Base-by-base conservation (phyloP, 1,140 invertebrate species). In the Paraescarpia echinospica region DNA sequence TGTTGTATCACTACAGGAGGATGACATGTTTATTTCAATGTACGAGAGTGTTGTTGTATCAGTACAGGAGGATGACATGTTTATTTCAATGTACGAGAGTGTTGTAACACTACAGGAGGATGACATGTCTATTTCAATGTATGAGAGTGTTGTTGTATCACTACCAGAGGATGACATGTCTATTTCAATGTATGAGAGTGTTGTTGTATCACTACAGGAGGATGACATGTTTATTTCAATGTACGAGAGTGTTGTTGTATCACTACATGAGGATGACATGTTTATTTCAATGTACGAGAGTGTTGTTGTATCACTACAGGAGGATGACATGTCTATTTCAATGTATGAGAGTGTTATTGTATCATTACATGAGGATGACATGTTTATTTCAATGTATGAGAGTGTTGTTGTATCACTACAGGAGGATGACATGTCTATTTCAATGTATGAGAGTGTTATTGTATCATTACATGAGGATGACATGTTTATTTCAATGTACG, bases 371-470 rank as follows among this genome's bases (percentile, higher is more conserved):
- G 4, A 41, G 41, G 41, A 6, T 41, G 41, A 6, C 41, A 41
- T 41, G 41, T 77, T 77, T 77, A 1, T 77, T 77, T 18, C 59
- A 77, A 27, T 77, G 27, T 77, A 27, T 77, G 96, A 97, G 97
- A 97, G 94, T 35, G 94, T 93, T 90, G 94, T 93, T 88, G 90
- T 89, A 35, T 94, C 94, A n/a, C 59, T 77, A 4, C 93, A 96
- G 95, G 98, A 98, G 95, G 97, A 98, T 95, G 97, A 97, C 94
- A 97, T 99, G n/a, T n/a, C n/a, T n/a, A n/a, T n/a, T n/a, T n/a
- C n/a, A n/a, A n/a, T n/a, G n/a, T n/a, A n/a, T n/a, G n/a, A n/a
- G n/a, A n/a, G n/a, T n/a, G n/a, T n/a, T n/a, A n/a, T n/a, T n/a
- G n/a, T n/a, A n/a, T n/a, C n/a, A n/a, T n/a, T n/a, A n/a, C n/a